Evolutionary conservation across 2,797 vertebrate species (phyloP), one percentile per base, ranked within the genome.

Genomic region (Periparus ater): DNA sequence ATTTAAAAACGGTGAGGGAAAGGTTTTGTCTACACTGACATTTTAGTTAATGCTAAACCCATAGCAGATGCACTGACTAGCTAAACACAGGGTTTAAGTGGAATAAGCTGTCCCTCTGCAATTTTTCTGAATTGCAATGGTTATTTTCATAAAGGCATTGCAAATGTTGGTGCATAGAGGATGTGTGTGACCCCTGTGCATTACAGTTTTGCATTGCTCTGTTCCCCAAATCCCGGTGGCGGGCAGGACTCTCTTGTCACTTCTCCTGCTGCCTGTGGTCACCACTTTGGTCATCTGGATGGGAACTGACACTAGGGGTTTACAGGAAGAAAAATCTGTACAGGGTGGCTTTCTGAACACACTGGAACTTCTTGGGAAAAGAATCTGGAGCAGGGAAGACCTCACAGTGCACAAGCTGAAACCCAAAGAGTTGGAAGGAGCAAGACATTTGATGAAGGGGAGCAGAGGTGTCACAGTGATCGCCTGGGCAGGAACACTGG

Each of bases 171-270:
- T 54, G 19, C 32, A 17, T 1, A 32, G 51, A 58, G 54, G 13
- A 12, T 17, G 22, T 25, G 30, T 3, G 2, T 34, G 29, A 70
- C 11, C 23, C 29, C 17, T 57, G 30, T 72, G 27, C 25, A 0
- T 36, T 63, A 14, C 5, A 36, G 38, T 34, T 85, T 55, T 27
- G 42, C 21, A 3, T 34, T 58, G 7, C 65, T 66, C 25, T 61
- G 7, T 22, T 48, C 10, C 34, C 50, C 4, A 2, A 47, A 26
- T 27, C 14, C 29, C 0, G 0, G 21, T 3, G 10, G 5, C 0
- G 1, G 27, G 17, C 26, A 53, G 55, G 40, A 32, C 26, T 32
- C 29, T 44, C 38, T 19, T 78, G 38, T 40, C 1, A 0, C 7
- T 58, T 11, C 6, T 66, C 27, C 62, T 78, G 14, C 47, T 72